phyloP scores from a whole-genome alignment of 1,140 invertebrate species.

The Drosophila dunni region DNA sequence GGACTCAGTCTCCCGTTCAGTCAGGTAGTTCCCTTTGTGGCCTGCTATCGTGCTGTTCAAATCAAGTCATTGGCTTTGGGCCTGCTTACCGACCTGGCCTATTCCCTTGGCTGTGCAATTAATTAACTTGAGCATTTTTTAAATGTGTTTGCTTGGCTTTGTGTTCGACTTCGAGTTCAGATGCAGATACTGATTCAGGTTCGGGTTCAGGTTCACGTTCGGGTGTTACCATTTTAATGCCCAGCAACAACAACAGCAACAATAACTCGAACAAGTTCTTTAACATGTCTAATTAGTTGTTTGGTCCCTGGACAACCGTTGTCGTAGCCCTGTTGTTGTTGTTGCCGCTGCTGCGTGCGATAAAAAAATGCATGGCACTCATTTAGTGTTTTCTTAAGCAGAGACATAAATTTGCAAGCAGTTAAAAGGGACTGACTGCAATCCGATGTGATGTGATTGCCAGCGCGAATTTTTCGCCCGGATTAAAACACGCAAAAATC shows the following conservation, averaged over 20 bases:
- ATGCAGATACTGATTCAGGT: background rate
- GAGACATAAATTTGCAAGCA: conserved; percentile 79
- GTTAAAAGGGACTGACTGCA: conserved; percentile 62
- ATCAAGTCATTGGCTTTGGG: conserved; percentile 77
- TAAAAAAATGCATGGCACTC: conserved; percentile 82
- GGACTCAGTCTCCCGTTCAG: too few species aligned
- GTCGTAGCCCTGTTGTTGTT: conserved; percentile 13
- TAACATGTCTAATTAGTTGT: conserved; percentile 84
- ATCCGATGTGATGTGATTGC: conserved; percentile 45
- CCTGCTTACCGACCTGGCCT: conserved; percentile 28
- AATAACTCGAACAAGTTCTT: conserved; percentile 74
- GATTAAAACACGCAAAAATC: conserved; percentile 14
- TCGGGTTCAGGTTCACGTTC: conserved; percentile 45
- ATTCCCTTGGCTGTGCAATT: conserved; percentile 66
- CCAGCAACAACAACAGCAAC: conserved; percentile 47
- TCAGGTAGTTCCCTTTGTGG: conserved; percentile 2
- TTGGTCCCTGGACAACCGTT: conserved; percentile 38
- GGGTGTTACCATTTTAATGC: conserved; percentile 77
- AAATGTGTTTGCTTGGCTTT: conserved; percentile 70
- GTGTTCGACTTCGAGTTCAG: conserved; percentile 27
- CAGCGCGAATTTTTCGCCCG: conserved; percentile 26
- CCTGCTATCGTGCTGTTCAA: conserved; percentile 67
- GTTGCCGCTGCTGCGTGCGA: conserved; percentile 64
- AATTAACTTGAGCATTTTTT: conserved; percentile 81
- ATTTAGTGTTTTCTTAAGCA: conserved; percentile 82